Base-by-base conservation (phyloP, 2,113 vertebrate species). In the Verasper variegatus region DNA sequence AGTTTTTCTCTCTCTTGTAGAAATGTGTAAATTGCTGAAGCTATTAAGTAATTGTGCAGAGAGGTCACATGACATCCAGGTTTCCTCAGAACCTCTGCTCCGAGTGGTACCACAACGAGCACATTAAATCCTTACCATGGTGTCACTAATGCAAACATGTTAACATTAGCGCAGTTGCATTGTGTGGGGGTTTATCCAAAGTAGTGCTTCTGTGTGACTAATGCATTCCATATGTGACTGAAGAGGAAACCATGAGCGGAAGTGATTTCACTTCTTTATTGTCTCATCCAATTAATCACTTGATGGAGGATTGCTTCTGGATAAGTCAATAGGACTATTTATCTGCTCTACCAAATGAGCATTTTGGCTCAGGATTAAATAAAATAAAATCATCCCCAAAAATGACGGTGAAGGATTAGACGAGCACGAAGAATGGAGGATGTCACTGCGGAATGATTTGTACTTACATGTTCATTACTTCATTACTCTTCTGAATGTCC, bases 281-380 rank as follows among this genome's bases (percentile, higher is more conserved):
- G 89, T 90, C 91, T 92, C 86, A 82, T 90, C 85, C 55, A 87
- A 90, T 92, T 88, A 90, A 89, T 90, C 82, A 84, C 81, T 89
- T 85, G 81, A 81, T 81, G 82, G 61, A 15, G 88, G 88, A 90
- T 90, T 87, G 79, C 81, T 77, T 77, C 71, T 74, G 89, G 83
- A 88, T 88, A 89, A 91, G 65, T 90, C 82, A 86, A 84, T 80
- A 57, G 47, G 57, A 63, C 82, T 80, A 89, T 87, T 93, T 91
- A 90, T 91, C 87, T 83, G 76, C 79, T 79, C 52, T 27, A 79
- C 87, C 85, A 89, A 90, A 92, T 74, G 71, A 86, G 69, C 74
- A 78, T 66, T 88, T 90, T 85, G 86, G 85, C 87, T 85, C 71
- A 69, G 27, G 74, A 90, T 90, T 74, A 81, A 75, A 85, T 79